Evolutionary conservation across 2,888 invertebrate genomes (phyloP).

Genomic region (Chironomus tentans): DNA sequence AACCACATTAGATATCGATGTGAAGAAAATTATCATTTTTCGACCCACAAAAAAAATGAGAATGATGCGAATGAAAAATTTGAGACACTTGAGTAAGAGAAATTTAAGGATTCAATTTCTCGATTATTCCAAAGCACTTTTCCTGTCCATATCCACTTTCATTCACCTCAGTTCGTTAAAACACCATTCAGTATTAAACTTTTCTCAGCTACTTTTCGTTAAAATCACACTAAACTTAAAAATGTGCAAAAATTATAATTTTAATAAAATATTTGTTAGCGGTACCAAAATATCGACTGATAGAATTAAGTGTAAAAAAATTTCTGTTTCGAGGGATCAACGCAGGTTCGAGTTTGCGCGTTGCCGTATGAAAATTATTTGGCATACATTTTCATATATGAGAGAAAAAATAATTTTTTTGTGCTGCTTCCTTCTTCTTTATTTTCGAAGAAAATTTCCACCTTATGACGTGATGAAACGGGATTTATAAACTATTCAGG

Average conservation of each 20-base stretch:
- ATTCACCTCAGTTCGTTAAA: neutral
- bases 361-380: neutral
- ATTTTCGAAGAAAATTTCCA: neutral
- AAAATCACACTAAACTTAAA: neutral
- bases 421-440: neutral
- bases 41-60: no score
- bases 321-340: constrained; percentile 14
- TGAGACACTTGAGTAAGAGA: neutral
- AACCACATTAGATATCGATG: neutral
- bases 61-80: no score
- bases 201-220: neutral
- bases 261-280: neutral
- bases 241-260: neutral
- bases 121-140: neutral
- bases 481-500: no score
- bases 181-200: neutral
- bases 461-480: no score
- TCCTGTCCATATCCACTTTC: neutral
- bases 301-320: constrained; percentile 16
- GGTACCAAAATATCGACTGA: constrained; percentile 18
- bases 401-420: neutral
- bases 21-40: neutral
- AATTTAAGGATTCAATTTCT: neutral
- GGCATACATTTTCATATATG: neutral
- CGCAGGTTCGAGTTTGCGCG: constrained; percentile 10